phyloP scores from a whole-genome alignment of 1,140 invertebrate species.

The Vanessa tameamea region DNA sequence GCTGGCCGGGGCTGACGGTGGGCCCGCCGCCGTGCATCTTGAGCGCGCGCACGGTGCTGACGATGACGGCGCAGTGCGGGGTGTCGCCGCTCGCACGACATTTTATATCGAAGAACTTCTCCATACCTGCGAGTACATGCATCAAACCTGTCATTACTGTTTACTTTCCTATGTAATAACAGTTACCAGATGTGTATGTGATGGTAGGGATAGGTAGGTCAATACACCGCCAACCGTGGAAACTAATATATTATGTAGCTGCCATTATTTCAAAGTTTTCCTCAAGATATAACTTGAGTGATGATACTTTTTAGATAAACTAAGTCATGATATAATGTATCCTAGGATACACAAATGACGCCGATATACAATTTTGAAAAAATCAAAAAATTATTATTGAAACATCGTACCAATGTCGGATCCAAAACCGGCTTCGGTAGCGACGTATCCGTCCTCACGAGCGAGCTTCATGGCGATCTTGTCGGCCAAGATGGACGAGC shows the following conservation, averaged over 20 bases:
- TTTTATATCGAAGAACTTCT: constrained; percentile 99
- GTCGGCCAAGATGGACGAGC: constrained; percentile 97
- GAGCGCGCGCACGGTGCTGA: constrained; percentile 95
- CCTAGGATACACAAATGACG: too few species aligned
- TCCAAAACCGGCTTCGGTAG: constrained; percentile 99
- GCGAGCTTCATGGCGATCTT: constrained; percentile 97
- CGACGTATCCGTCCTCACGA: constrained; percentile 93
- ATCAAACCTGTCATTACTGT: neutral
- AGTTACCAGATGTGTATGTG: too few species aligned
- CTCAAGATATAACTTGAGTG: too few species aligned
- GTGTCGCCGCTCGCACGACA: constrained; percentile 92
- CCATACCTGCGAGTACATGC: constrained; percentile 86
- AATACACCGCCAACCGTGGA: too few species aligned
- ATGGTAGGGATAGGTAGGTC: too few species aligned
- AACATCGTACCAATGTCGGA: constrained; percentile 92
- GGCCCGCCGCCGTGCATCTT: constrained; percentile 99
- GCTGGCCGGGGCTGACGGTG: constrained; percentile 90
- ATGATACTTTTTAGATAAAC: too few species aligned
- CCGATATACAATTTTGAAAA: too few species aligned
- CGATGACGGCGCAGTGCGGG: constrained; percentile 96
- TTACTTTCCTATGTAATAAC: too few species aligned
- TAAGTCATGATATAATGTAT: too few species aligned
- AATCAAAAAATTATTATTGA: neutral
- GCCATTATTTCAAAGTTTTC: too few species aligned
- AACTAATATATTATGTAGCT: too few species aligned